Percentiles rank a stretch among this genome's conserved stretches.
Conservation (phyloP, 2,888 invertebrate species). For the Harmothoe impar region DNA sequence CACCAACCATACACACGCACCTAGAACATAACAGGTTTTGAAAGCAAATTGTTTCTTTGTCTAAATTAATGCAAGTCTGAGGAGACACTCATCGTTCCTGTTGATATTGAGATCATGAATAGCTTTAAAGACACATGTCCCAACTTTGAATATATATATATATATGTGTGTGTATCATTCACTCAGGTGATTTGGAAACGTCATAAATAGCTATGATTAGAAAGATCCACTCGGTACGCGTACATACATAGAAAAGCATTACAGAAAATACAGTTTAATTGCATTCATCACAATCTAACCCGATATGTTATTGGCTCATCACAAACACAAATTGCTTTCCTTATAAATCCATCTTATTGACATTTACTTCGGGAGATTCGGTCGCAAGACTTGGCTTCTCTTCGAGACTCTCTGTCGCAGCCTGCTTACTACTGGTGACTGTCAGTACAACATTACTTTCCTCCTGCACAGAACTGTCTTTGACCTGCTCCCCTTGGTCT, state of each 20-base stretch:
- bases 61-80: neutral
- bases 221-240: neutral
- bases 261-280: neutral
- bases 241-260: slow-evolving; percentile 7
- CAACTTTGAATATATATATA: neutral
- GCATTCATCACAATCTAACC: slow-evolving; percentile 20
- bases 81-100: neutral
- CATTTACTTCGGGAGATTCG: slow-evolving; percentile 9
- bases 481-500: neutral
- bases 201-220: neutral
- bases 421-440: slow-evolving; percentile 17
- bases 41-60: neutral
- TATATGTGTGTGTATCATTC: too few species aligned
- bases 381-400: neutral
- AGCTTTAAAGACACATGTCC: neutral
- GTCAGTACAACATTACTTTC: neutral
- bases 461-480: neutral
- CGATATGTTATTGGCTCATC: slow-evolving; percentile 48
- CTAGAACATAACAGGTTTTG: neutral
- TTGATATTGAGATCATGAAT: slow-evolving; percentile 36
- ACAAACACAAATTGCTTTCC: slow-evolving; percentile 50
- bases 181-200: neutral
- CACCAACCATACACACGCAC: neutral
- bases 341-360: neutral
- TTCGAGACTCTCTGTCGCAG: neutral